phyloP scores from a whole-genome alignment of 1,140 invertebrate species.

The Odontomachus brunneus region DNA sequence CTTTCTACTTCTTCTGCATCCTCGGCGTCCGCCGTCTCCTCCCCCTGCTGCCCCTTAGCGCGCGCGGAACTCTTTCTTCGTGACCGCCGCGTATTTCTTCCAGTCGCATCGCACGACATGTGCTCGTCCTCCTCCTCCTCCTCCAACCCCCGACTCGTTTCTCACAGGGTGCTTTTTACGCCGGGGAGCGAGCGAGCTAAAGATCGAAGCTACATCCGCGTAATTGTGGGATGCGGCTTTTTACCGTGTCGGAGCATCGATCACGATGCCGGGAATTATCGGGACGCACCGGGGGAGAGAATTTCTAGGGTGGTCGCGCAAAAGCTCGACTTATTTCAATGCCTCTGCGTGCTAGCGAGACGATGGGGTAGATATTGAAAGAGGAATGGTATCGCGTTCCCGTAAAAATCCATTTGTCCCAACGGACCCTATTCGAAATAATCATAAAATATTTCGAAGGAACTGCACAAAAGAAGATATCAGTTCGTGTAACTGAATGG shows the following conservation, averaged over 20 bases:
- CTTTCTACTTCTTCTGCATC: slow-evolving; percentile 47
- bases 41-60: neutral
- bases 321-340: slow-evolving; percentile 27
- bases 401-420: neutral
- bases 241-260: slow-evolving; percentile 7
- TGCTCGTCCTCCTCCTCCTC: slow-evolving; percentile 28
- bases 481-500: too few species aligned
- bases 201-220: slow-evolving; percentile 31
- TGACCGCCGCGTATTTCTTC: slow-evolving; percentile 51
- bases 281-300: neutral
- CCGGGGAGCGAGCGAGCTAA: neutral
- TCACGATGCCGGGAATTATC: slow-evolving; percentile 5
- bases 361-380: neutral
- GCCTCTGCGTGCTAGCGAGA: slow-evolving; percentile 2
- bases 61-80: slow-evolving; percentile 48
- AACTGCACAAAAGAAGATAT: neutral
- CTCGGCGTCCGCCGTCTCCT: slow-evolving; percentile 1
- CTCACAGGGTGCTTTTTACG: slow-evolving; percentile 34
- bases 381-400: neutral
- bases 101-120: slow-evolving; percentile 44
- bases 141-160: neutral
- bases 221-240: slow-evolving; percentile 47
- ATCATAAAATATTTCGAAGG: neutral
- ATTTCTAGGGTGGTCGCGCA: neutral
- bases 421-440: neutral